Percentiles rank a stretch among this genome's conserved stretches.
These are phyloP conservation scores for Scaptodrosophila lebanonensis DNA, from an alignment of 1,140 invertebrate genomes.

Conservation along the genomic window DNA sequence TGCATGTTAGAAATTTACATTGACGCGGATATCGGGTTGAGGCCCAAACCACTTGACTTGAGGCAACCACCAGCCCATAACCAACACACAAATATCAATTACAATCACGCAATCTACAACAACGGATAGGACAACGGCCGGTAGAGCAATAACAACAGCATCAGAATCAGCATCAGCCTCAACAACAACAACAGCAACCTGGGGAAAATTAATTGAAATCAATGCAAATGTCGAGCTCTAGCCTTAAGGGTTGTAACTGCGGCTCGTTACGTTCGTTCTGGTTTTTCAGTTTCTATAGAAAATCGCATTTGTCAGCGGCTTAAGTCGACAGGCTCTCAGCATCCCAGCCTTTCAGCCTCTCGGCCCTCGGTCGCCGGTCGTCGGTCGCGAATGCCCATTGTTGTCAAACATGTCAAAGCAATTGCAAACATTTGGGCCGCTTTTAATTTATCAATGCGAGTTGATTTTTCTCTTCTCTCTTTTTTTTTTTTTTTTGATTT, in stretches of 20 bases:
- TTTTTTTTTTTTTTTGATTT: constrained; percentile 34
- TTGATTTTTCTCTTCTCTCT: constrained; percentile 50
- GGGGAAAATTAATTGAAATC: constrained; percentile 75
- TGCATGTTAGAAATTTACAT: constrained; percentile 67
- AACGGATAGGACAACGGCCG: constrained; percentile 24
- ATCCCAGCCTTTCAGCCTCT: too few relatives aligned
- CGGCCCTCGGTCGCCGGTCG: neutral
- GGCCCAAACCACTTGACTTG: constrained; percentile 49
- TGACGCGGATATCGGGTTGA: neutral
- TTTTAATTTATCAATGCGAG: constrained; percentile 70
- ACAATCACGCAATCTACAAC: constrained; percentile 65
- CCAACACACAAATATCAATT: constrained; percentile 65
- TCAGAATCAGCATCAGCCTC: constrained; percentile 19
- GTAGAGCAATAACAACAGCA: constrained; percentile 20
- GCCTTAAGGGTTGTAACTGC: constrained; percentile 55
- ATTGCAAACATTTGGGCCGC: constrained; percentile 69
- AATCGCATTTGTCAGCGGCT: constrained; percentile 73
- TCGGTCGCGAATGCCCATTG: constrained; percentile 31
- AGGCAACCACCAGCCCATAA: constrained; percentile 29
- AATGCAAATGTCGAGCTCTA: constrained; percentile 58
- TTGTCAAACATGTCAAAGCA: constrained; percentile 76
- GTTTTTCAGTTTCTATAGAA: constrained; percentile 57
- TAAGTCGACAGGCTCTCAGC: too few relatives aligned
- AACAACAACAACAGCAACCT: constrained; percentile 60
- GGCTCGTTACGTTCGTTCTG: constrained; percentile 25